A percentile compares a stretch with the other conserved stretches of the same genome.
Evolutionary conservation across 2,888 invertebrate genomes (phyloP).

Genomic region (Acleris holmiana): DNA sequence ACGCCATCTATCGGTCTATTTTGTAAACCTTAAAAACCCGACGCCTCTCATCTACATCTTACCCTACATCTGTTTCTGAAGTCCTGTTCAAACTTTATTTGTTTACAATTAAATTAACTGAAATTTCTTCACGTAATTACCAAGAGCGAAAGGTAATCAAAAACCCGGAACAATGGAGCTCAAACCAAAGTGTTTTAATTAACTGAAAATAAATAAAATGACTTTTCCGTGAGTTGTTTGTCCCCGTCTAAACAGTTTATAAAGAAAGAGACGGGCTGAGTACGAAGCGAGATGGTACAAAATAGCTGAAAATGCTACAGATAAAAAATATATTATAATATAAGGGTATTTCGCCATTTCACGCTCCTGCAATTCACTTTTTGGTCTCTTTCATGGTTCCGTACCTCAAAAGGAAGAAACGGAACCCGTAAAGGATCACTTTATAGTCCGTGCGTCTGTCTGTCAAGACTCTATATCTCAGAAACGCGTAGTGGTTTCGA

Average conservation of each 20-base stretch:
- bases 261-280: not conserved
- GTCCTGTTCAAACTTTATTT: conserved; percentile 12
- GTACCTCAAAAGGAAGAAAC: too few relatives aligned
- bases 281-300: too few relatives aligned
- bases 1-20: conserved; percentile 4
- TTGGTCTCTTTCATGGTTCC: too few relatives aligned
- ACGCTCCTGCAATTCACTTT: too few relatives aligned
- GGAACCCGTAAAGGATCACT: too few relatives aligned
- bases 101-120: conserved; percentile 7
- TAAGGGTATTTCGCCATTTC: too few relatives aligned
- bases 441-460: too few relatives aligned
- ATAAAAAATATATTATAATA: too few relatives aligned
- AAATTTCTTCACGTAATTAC: conserved; percentile 13
- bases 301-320: too few relatives aligned
- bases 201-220: not conserved
- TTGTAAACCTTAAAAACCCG: not conserved
- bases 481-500: too few relatives aligned
- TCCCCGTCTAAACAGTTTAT: not conserved
- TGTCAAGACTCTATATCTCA: too few relatives aligned
- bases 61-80: not conserved
- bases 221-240: not conserved
- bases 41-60: not conserved
- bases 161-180: not conserved
- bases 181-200: conserved; percentile 10
- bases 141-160: conserved; percentile 3